A percentile compares a stretch with the other conserved stretches of the same genome.
Conservation (phyloP, 2,797 vertebrate genomes). For the Cheirogaleus major region DNA sequence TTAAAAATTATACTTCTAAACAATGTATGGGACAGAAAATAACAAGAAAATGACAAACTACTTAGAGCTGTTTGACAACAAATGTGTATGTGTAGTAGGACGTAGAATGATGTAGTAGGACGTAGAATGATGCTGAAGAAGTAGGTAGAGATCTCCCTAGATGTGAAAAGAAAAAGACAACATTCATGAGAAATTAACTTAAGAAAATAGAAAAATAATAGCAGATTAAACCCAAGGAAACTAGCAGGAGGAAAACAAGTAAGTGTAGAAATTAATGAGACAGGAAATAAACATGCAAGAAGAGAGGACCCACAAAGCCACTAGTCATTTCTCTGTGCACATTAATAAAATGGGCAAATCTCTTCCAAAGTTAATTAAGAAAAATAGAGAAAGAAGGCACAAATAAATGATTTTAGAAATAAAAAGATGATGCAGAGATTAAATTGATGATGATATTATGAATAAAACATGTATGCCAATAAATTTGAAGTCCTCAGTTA, state of each 20-base stretch:
- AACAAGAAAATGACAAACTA: background rate
- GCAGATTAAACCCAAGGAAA: background rate
- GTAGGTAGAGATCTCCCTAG: background rate
- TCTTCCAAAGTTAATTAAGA: slow-evolving; percentile 54
- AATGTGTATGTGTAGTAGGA: background rate
- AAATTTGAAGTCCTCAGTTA: slow-evolving; percentile 59
- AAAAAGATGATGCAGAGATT: slow-evolving; percentile 32
- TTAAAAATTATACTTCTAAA: background rate
- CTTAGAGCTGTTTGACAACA: background rate
- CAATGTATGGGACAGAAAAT: background rate
- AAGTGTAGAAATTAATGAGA: background rate
- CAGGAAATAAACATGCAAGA: background rate
- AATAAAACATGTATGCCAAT: slow-evolving; percentile 61
- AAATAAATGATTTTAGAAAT: slow-evolving; percentile 55
- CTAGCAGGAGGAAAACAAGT: background rate
- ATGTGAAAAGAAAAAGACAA: background rate
- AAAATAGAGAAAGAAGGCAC: slow-evolving; percentile 35
- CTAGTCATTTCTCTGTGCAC: background rate
- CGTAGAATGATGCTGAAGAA: background rate
- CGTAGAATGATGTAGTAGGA: background rate
- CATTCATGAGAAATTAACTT: background rate
- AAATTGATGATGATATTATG: slow-evolving; percentile 60
- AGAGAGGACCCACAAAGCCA: background rate
- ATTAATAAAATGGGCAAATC: background rate
- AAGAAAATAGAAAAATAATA: slow-evolving; percentile 11